Base-by-base conservation (phyloP, 53 echinoderm and acorn worm species). In the Holothuria scabra region DNA sequence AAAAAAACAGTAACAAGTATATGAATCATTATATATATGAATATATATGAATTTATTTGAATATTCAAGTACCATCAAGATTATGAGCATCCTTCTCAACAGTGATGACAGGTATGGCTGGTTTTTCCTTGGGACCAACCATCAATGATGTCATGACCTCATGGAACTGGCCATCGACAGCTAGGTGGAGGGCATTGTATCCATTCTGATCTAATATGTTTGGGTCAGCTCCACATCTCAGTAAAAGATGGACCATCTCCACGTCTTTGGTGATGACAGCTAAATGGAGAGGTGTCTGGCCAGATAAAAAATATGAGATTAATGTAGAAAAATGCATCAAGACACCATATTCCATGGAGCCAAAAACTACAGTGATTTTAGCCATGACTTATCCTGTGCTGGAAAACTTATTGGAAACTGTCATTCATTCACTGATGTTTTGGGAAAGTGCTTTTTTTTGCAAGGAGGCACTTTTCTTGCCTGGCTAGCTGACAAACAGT, bases 251-350 rank as follows among this genome's bases (percentile, higher is more conserved):
- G 1, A 99, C 99, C 82, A 94, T 90, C 46, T 91, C 85, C 10
- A 83, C 38, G 69, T 91, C 89, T 8, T 89, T 67, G 4, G 94
- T 94, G 65, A 93, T 59, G 14, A 91, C 90, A 0, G 99, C 94
- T 78, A 99, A 68, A 56, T 99, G 99, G n/a, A 99, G 86, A 32
- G 99, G 94, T 8, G 99, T 99, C 99, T 99, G 58, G 2, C n/a
- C n/a, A 60, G 21, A 32, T 30, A 19, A 10, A 16, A 22, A 69
- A 52, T 18, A 52, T 52, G 52, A 16, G 2, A 16, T 16, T 16
- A 52, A 52, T 16, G 18, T 52, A 1, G n/a, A 52, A 52, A 18
- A 52, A 52, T 52, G 18, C 52, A 12, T 52, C 4, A 52, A 6
- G 4, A 8, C 52, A 16, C 52, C 18, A 52, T 1, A 41, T 41